Base-by-base conservation (phyloP, 2,888 invertebrate species). In the Julus scanicus region DNA sequence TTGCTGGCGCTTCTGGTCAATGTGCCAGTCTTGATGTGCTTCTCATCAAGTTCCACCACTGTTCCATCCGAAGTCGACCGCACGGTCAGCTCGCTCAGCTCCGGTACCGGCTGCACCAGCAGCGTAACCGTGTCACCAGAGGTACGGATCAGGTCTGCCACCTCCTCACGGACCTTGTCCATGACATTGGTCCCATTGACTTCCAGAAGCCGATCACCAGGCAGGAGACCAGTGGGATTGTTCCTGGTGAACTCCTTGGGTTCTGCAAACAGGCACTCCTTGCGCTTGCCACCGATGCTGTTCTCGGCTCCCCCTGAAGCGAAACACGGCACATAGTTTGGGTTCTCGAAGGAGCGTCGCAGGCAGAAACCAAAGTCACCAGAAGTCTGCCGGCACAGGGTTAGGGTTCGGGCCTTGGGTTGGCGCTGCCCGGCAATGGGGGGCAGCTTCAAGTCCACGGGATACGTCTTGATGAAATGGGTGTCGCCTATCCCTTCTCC, bases 311-410 rank as follows among this genome's bases (percentile, higher is more conserved):
- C 44, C 4, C 44, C 44, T 9, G 86, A 20, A 17, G 39, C n/a
- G 11, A 71, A 20, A 15, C 37, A 63, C n/a, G 87, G 49, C 57
- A 57, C 29, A 15, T 48, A 39, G 37, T 39, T 29, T 8, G 85
- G 85, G 89, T 97, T 94, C 86, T 97, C 95, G 92, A 97, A 95
- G 2, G 97, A 97, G 90, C 98, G 95, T 8, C 98, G 94, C 90
- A 98, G 93, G 89, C 97, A 98, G 91, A 98, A 98, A 0, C 98
- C 98, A 92, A 98, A 98, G 92, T 98, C 98, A 90, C 96, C 97
- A 88, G 96, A 94, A 0, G 97, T 96, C 84, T 92, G 92, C 40
- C 93, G 91, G 39, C 92, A 91, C 63, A 98, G 96, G 0, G 95
- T 94, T 87, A 98, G 93, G 86, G 95, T 94, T 90, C 98, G 94